phyloP scores from a whole-genome alignment of 2,888 invertebrate genomes.

The Nasonovia ribisnigri region DNA sequence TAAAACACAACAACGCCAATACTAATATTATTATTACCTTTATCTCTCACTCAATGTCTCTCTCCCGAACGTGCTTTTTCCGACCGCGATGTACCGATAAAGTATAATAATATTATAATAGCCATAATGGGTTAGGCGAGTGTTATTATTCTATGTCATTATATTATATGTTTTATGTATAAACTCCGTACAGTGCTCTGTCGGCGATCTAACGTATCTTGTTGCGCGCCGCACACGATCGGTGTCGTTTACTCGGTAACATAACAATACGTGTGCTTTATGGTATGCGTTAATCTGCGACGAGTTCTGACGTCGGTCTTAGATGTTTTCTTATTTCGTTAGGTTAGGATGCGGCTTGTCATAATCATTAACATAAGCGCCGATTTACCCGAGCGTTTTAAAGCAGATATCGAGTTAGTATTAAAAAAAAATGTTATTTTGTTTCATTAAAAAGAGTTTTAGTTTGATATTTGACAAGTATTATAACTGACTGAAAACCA shows the following conservation, averaged over 20 bases:
- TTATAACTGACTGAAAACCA: too few relatives aligned
- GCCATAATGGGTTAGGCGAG: background rate
- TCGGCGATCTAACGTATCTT: background rate
- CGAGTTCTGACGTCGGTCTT: background rate
- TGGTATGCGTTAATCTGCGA: background rate
- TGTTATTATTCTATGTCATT: background rate
- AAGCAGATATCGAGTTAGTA: too few relatives aligned
- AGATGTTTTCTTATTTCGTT: background rate
- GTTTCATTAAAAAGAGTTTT: too few relatives aligned
- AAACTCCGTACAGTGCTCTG: background rate
- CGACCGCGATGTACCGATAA: background rate
- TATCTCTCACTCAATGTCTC: background rate
- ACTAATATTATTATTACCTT: background rate
- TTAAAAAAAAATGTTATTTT: too few relatives aligned
- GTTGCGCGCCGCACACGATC: background rate
- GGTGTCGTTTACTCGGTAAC: background rate
- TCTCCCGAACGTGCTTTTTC: background rate
- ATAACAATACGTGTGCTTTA: background rate
- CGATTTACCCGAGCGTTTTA: too few relatives aligned
- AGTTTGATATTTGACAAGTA: too few relatives aligned
- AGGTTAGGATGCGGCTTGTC: too few relatives aligned
- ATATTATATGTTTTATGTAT: background rate
- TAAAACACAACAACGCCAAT: background rate
- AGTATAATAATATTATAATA: background rate
- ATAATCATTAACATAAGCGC: too few relatives aligned